Percentiles rank a stretch among this genome's conserved stretches.
Conservation (phyloP, 2,797 vertebrate genomes). For the Somateria mollissima region DNA sequence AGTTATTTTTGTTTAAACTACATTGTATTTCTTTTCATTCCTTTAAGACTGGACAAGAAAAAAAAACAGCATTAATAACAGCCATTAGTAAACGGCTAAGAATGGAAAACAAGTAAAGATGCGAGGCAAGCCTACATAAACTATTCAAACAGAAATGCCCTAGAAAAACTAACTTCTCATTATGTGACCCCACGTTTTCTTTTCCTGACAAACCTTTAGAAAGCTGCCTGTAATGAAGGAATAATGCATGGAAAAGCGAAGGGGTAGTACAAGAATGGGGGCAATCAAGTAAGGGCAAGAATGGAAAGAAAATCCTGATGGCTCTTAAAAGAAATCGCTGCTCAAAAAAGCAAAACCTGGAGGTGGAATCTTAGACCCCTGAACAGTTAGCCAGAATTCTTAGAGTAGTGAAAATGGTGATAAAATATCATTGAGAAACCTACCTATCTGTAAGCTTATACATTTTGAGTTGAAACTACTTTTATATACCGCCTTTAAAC, state of each 20-base stretch:
- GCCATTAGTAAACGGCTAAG: neutral
- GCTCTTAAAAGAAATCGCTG: neutral
- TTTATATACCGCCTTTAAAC: neutral
- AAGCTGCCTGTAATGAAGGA: neutral
- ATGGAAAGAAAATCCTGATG: neutral
- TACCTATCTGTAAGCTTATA: neutral
- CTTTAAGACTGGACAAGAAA: neutral
- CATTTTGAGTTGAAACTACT: neutral
- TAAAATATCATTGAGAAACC: too few relatives aligned
- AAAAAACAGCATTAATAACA: neutral
- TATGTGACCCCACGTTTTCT: fast-evolving
- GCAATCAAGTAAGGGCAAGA: neutral
- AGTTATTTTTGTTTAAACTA: neutral
- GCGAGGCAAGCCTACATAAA: neutral
- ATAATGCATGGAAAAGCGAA: neutral
- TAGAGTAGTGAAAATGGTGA: neutral
- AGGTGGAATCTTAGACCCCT: neutral
- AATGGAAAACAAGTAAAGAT: neutral
- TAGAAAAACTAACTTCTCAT: neutral
- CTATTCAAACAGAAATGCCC: neutral
- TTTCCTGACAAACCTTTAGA: neutral
- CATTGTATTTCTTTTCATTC: neutral
- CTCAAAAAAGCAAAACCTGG: neutral
- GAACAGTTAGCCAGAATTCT: neutral
- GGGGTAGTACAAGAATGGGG: neutral